Conservation (phyloP, 2,113 vertebrate species). For the Eupsittula cactorum region DNA sequence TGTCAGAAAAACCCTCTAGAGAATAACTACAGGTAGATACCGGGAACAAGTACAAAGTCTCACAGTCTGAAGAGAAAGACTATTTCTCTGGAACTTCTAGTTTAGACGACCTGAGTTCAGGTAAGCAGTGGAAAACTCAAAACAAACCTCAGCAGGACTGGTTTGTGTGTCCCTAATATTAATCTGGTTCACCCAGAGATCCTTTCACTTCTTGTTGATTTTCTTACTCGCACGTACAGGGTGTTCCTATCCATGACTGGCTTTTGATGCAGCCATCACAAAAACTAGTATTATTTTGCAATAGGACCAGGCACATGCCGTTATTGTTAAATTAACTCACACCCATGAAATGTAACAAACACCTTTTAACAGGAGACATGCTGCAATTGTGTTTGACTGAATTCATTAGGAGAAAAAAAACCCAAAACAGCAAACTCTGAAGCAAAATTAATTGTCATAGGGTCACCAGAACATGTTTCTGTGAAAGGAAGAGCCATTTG, state of each 20-base stretch:
- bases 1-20: not conserved
- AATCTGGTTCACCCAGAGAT: not conserved
- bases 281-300: not conserved
- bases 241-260: not conserved
- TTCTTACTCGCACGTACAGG: not conserved
- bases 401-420: not conserved
- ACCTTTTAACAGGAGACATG: not conserved
- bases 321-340: conserved; percentile 39
- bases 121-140: not conserved
- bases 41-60: accelerated
- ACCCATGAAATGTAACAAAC: not conserved
- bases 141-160: not conserved
- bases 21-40: not conserved
- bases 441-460: conserved; percentile 1
- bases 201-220: not conserved
- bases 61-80: not conserved
- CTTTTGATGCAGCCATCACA: not conserved
- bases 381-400: conserved; percentile 9
- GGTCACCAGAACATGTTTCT: not conserved
- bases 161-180: not conserved
- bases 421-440: not conserved
- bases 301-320: not conserved
- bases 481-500: conserved; percentile 24
- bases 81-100: not conserved
- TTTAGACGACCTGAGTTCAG: not conserved